phyloP scores from a whole-genome alignment of 2,888 invertebrate species.

The Drymonia ruficornis region DNA sequence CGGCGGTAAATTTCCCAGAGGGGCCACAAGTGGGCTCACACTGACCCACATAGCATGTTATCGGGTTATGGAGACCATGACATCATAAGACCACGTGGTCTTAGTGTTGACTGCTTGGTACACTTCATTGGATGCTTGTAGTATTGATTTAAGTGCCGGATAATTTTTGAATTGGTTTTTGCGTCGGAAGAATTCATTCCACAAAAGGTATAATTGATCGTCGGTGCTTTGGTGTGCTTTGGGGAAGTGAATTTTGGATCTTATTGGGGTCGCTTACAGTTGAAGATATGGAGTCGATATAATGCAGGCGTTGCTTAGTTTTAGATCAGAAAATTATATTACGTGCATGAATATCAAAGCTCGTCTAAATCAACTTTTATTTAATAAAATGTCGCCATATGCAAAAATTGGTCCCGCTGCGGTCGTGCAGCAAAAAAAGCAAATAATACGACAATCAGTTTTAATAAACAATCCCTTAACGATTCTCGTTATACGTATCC shows the following conservation, averaged over 20 bases:
- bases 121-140: not conserved
- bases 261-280: no score
- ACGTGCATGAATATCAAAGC: no score
- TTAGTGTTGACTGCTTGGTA: not conserved
- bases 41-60: not conserved
- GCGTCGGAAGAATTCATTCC: no score
- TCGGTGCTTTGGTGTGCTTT: no score
- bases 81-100: not conserved
- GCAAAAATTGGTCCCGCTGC: not conserved
- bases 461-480: constrained; percentile 50
- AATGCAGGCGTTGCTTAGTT: no score
- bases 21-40: constrained; percentile 16
- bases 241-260: no score
- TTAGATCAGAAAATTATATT: no score
- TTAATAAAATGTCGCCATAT: not conserved
- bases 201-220: no score
- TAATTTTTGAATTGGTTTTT: no score
- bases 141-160: not conserved
- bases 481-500: constrained; percentile 44
- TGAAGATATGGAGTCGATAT: no score
- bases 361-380: constrained; percentile 1
- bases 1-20: constrained; percentile 38
- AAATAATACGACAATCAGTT: constrained; percentile 55
- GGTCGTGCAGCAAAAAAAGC: constrained; percentile 8
- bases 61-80: not conserved